Evolutionary conservation across 2,888 invertebrate species (phyloP).

Genomic region (Amphipoea lucens): DNA sequence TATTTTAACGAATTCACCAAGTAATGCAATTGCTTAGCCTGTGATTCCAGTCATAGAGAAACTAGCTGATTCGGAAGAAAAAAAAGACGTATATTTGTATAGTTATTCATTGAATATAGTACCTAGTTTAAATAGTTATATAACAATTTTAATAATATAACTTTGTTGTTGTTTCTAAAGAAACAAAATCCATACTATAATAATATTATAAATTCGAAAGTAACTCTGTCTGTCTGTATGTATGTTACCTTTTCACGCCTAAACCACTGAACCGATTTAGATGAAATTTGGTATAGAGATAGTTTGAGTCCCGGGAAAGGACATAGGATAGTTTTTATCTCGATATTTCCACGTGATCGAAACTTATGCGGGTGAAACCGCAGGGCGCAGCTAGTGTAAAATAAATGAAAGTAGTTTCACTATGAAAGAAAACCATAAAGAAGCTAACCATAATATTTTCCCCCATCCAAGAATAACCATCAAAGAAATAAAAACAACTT

Average conservation of each 20-base stretch:
- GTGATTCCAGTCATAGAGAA: background rate
- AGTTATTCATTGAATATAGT: background rate
- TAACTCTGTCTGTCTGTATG: no score
- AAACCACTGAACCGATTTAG: no score
- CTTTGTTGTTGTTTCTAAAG: no score
- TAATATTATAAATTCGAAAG: no score
- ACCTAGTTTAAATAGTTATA: background rate
- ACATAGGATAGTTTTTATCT: no score
- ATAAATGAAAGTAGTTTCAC: background rate
- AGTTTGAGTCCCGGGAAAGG: no score
- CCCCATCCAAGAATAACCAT: background rate
- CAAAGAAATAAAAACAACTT: slow-evolving; percentile 8
- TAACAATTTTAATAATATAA: no score
- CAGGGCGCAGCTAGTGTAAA: background rate
- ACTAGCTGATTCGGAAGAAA: background rate
- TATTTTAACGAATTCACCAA: background rate
- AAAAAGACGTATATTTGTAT: background rate
- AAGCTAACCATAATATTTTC: background rate
- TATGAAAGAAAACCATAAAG: background rate
- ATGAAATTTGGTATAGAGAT: no score
- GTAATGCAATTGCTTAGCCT: background rate
- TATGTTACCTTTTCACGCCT: no score
- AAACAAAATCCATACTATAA: no score
- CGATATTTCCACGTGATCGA: no score
- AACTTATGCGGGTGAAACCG: no score